Conservation (phyloP, 2,797 vertebrate genomes). For the Phylloscopus collybita region DNA sequence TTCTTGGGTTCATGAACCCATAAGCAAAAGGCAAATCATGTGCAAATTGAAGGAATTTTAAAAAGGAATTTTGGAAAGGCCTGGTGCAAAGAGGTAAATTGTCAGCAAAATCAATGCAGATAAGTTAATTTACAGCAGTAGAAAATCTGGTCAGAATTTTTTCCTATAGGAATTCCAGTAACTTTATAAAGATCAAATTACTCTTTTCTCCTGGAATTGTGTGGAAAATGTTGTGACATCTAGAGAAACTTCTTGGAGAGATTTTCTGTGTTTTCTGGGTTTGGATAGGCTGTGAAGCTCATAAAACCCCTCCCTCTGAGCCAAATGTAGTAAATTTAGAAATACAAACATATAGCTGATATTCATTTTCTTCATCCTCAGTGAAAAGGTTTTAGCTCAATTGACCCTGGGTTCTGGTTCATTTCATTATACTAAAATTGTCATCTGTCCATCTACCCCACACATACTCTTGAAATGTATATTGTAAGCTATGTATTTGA, state of each 20-base stretch:
- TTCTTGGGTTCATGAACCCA: not conserved
- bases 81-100: not conserved
- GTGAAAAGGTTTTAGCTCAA: not conserved
- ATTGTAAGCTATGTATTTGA: not conserved
- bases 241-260: conserved; percentile 13
- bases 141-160: not conserved
- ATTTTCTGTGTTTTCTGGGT: conserved; percentile 14
- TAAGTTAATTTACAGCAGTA: not conserved
- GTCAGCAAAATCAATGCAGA: not conserved
- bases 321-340: conserved; percentile 29
- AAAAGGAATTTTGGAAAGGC: not conserved
- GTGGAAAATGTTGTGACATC: conserved; percentile 12
- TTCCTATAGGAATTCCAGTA: conserved; percentile 9
- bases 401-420: not conserved
- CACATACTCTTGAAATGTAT: not conserved
- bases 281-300: not conserved
- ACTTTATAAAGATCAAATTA: conserved; percentile 12
- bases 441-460: not conserved
- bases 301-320: not conserved
- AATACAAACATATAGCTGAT: not conserved
- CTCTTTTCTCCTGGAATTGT: not conserved
- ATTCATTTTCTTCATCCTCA: not conserved
- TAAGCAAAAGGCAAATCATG: not conserved
- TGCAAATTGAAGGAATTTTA: not conserved
- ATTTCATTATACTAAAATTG: not conserved